Conservation (phyloP, 2,113 vertebrate species). For the Grantiella picta region DNA sequence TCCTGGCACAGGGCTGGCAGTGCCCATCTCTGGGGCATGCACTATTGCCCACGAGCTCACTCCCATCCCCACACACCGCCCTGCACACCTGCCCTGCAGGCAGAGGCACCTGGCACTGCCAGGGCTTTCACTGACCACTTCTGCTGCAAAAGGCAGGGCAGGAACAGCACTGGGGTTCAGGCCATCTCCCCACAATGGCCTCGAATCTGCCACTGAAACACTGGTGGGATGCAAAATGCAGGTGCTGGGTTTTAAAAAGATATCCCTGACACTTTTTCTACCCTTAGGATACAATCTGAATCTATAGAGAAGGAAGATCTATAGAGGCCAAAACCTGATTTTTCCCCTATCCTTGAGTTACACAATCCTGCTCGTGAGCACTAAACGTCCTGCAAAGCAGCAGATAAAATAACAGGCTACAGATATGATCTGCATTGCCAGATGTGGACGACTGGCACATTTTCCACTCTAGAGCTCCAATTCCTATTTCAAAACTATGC, state of each 20-base stretch:
- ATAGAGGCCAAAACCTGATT: background rate
- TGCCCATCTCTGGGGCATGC: background rate
- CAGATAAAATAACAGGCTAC: background rate
- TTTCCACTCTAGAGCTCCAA: background rate
- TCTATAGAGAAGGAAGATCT: background rate
- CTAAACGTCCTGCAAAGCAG: background rate
- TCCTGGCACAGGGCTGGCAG: background rate
- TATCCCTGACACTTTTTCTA: background rate
- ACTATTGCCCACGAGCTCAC: accelerated
- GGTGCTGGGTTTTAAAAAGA: background rate
- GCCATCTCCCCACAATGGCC: background rate
- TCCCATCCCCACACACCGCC: background rate
- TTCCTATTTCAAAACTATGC: background rate
- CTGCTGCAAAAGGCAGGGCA: background rate
- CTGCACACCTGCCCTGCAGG: background rate
- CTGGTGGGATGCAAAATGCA: background rate
- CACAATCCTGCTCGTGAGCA: background rate
- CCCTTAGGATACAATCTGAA: background rate
- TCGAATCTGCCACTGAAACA: background rate
- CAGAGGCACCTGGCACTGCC: background rate
- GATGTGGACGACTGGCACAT: background rate
- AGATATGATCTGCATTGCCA: background rate
- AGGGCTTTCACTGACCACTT: background rate
- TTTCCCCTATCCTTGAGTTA: background rate
- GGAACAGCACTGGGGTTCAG: background rate